These are phyloP conservation scores for Tethea ocularis DNA, from an alignment of 2,888 invertebrate species.

Conservation along the genomic window DNA sequence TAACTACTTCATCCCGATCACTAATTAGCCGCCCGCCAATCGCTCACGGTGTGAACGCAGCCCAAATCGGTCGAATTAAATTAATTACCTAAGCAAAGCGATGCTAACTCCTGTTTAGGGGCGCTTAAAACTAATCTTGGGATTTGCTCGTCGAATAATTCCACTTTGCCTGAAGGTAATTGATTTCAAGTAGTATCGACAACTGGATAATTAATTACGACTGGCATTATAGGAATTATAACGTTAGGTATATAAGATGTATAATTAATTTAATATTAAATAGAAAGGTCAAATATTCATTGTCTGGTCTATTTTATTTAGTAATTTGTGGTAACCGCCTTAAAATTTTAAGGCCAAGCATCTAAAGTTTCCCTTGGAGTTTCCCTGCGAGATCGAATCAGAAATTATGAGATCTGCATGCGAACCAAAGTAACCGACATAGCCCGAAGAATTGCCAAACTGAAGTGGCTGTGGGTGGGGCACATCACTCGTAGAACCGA, in stretches of 20 bases:
- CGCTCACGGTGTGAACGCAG: conserved; percentile 22
- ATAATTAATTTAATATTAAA: too few species aligned
- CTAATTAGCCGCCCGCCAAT: conserved; percentile 1
- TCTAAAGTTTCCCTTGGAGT: too few species aligned
- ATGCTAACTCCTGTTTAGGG: conserved; percentile 47
- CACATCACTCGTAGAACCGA: too few species aligned
- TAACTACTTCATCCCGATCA: not conserved
- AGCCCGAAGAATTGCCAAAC: too few species aligned
- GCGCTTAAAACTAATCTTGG: conserved; percentile 47
- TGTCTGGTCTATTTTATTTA: too few species aligned
- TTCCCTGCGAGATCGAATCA: too few species aligned
- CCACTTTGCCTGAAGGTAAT: conserved; percentile 29
- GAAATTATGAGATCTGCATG: too few species aligned
- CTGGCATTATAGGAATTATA: not conserved
- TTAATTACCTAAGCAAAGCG: conserved; percentile 48
- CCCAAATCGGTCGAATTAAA: conserved; percentile 45
- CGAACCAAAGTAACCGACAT: too few species aligned
- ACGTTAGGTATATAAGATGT: not conserved
- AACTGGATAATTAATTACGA: not conserved
- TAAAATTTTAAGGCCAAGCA: too few species aligned
- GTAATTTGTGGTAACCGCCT: too few species aligned
- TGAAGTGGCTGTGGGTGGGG: too few species aligned
- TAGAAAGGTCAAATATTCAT: too few species aligned
- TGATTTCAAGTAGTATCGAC: conserved; percentile 19
- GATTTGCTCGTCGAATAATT: conserved; percentile 42